Base-by-base conservation (phyloP, 1,140 invertebrate species). In the Microplitis mediator region DNA sequence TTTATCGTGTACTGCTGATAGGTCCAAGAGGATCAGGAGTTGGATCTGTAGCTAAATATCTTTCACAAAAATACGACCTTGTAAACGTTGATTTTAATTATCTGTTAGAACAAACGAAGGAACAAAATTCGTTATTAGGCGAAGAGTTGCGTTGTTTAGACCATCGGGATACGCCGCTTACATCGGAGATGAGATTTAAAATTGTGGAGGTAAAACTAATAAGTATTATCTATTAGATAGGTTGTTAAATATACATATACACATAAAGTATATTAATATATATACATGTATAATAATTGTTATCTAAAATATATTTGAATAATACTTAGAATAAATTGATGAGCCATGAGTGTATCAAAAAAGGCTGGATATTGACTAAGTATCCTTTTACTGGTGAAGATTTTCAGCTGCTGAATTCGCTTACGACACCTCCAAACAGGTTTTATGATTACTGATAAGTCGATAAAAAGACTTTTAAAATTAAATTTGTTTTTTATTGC, bases 381-480 rank as follows among this genome's bases (percentile, higher is more conserved):
- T 91, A 88, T 77, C 90, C 90, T 0, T 84, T 81, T 8, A 87
- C 80, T 3, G 86, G 88, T 0, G 78, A 82, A 0, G 91, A 92
- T 74, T 90, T 92, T 66, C 88, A 89, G 76, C 75, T 88, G 9
- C 76, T 92, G 3, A 90, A 92, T 79, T 84, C 81, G 32, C 85
- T 88, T 74, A 77, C 88, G 8, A 91, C 89, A 14, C 91, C 90
- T 6, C 91, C 91, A 0, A 92, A 92, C 77, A 88, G 89, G 90
- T 90, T 72, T 63, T 9, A 35, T 45, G 39, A 45, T 45, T 45
- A 45, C 39, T 45, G 39, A 45, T 45, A 45, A 45, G 39, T 45
- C 39, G 39, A 45, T 11, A 45, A 45, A 45, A 45, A 45, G 39
- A 45, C 39, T 45, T 45, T 45, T 45, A 45, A 45, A 9, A 45